phyloP scores from a whole-genome alignment of 2,888 invertebrate species.

The Ganaspis brasiliensis region DNA sequence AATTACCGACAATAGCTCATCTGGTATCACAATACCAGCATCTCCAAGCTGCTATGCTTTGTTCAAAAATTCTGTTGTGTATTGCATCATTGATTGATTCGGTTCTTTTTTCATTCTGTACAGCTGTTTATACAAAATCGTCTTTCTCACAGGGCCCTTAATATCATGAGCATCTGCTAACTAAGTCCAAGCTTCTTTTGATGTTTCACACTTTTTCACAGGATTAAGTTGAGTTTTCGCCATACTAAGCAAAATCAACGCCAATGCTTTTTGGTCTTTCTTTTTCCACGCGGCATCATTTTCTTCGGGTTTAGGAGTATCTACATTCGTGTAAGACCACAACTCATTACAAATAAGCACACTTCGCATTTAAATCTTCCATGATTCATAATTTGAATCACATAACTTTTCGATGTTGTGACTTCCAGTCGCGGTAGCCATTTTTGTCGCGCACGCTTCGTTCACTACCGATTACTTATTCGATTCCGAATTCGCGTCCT shows the following conservation, averaged over 20 bases:
- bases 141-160: background rate
- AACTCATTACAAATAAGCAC: background rate
- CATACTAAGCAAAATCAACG: background rate
- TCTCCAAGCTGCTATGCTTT: slow-evolving; percentile 60
- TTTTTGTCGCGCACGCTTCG: background rate
- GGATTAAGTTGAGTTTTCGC: background rate
- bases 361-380: background rate
- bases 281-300: too few species aligned
- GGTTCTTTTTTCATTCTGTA: slow-evolving; percentile 6
- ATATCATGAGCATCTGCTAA: background rate
- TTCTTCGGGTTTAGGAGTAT: background rate
- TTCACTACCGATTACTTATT: slow-evolving; percentile 6
- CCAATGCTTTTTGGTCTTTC: background rate
- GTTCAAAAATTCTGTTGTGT: slow-evolving; percentile 45
- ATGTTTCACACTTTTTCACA: background rate
- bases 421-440: slow-evolving; percentile 10
- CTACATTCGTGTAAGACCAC: background rate
- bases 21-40: slow-evolving; percentile 58
- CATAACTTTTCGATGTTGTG: slow-evolving; percentile 3
- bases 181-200: background rate
- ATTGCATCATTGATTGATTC: background rate
- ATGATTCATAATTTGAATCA: background rate
- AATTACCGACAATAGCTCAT: slow-evolving; percentile 62
- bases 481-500: background rate
- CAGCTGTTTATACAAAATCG: background rate